phyloP scores from a whole-genome alignment of 2,113 vertebrate genomes.

The Eupsittula cactorum region DNA sequence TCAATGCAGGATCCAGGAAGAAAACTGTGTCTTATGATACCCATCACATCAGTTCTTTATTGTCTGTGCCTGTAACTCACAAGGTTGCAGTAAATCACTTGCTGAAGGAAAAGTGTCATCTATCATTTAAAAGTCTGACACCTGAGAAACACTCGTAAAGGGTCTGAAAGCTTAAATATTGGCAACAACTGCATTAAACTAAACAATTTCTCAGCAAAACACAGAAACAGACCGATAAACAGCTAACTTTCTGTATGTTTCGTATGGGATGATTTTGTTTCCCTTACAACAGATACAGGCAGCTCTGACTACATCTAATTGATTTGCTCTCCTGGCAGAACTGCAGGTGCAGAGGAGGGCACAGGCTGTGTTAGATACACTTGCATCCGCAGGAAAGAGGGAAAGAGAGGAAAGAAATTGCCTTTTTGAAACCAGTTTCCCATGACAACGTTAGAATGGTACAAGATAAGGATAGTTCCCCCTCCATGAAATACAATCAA shows the following conservation, averaged over 20 bases:
- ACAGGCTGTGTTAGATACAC: not conserved
- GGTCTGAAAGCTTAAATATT: not conserved
- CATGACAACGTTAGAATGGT: not conserved
- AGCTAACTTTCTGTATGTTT: not conserved
- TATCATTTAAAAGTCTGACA: not conserved
- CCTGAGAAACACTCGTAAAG: not conserved
- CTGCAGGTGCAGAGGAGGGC: not conserved
- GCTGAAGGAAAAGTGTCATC: not conserved
- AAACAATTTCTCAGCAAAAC: not conserved
- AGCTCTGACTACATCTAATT: not conserved
- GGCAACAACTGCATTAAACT: not conserved
- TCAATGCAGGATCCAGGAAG: not conserved
- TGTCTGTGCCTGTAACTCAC: not conserved
- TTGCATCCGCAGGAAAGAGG: not conserved
- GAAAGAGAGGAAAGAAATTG: not conserved
- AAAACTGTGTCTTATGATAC: not conserved
- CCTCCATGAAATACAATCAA: conserved; percentile 21
- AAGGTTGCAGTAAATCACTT: not conserved
- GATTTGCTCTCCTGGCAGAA: not conserved
- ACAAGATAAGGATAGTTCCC: not conserved
- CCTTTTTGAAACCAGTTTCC: conserved; percentile 27
- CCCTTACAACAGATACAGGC: not conserved
- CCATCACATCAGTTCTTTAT: not conserved
- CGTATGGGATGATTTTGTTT: not conserved
- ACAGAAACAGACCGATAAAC: not conserved